phyloP scores from a whole-genome alignment of 2,113 vertebrate genomes.

The Prionailurus bengalensis region DNA sequence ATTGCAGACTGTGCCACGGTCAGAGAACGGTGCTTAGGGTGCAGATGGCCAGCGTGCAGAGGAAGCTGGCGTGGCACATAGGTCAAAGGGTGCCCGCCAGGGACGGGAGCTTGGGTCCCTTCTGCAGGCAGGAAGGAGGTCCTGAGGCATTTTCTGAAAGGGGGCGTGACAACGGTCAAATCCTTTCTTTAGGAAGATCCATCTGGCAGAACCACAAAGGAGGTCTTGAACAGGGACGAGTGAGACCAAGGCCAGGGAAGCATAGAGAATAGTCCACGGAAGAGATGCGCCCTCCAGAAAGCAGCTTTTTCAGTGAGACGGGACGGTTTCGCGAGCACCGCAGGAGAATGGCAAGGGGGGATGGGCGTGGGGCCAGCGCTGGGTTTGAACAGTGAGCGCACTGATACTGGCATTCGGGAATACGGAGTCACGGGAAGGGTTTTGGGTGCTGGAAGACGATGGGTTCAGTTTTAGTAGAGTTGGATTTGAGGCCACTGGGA shows the following conservation, averaged over 20 bases:
- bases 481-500: neutral
- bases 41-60: accelerated
- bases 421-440: accelerated
- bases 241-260: neutral
- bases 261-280: neutral
- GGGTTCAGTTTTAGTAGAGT: neutral
- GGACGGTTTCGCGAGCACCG: accelerated
- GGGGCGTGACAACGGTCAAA: neutral
- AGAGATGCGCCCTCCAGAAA: neutral
- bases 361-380: neutral
- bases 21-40: neutral
- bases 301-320: neutral
- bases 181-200: neutral
- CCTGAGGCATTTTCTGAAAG: neutral
- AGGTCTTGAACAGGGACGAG: neutral
- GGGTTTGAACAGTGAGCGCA: no score
- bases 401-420: accelerated
- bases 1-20: accelerated
- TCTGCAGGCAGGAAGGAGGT: neutral
- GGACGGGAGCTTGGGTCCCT: neutral
- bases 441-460: neutral
- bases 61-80: accelerated
- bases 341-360: accelerated
- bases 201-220: neutral
- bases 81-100: neutral